These are phyloP conservation scores for Peromyscus eremicus DNA, from an alignment of 2,797 vertebrate species.

Conservation along the genomic window DNA sequence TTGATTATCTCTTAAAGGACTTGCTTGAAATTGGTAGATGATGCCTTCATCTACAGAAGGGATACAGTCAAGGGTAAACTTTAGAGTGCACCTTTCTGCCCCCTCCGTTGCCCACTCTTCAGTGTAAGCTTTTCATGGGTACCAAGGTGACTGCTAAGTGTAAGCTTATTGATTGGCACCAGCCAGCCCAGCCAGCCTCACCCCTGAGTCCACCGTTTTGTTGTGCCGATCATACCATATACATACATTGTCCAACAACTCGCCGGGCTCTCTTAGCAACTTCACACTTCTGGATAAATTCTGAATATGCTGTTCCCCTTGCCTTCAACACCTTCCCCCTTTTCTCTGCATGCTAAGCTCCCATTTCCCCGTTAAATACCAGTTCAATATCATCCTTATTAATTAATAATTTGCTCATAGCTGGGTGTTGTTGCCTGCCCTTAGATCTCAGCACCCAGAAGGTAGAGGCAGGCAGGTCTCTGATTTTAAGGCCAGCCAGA, in stretches of 20 bases:
- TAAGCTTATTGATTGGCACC: not conserved
- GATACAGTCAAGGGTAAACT: not conserved
- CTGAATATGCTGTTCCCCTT: not conserved
- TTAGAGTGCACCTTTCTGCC: not conserved
- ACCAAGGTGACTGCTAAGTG: not conserved
- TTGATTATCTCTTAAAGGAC: not conserved
- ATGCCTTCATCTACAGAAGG: not conserved
- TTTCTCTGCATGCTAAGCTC: slow-evolving; percentile 16
- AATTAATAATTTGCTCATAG: not conserved
- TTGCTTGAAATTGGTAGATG: not conserved
- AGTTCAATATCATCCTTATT: not conserved
- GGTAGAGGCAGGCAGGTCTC: not conserved
- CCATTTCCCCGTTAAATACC: not conserved
- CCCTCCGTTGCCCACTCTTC: not conserved
- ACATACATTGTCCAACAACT: not conserved
- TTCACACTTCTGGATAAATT: not conserved
- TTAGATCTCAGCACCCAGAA: not conserved
- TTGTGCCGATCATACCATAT: not conserved
- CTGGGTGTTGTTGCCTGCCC: not conserved
- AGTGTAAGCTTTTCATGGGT: not conserved
- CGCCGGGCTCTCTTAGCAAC: not conserved
- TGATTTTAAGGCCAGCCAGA: not conserved
- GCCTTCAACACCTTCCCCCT: not conserved
- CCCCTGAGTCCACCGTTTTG: not conserved
- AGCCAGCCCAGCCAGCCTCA: not conserved